Evolutionary conservation across 1,140 invertebrate species (phyloP).

Genomic region (Aphis craccivora): DNA sequence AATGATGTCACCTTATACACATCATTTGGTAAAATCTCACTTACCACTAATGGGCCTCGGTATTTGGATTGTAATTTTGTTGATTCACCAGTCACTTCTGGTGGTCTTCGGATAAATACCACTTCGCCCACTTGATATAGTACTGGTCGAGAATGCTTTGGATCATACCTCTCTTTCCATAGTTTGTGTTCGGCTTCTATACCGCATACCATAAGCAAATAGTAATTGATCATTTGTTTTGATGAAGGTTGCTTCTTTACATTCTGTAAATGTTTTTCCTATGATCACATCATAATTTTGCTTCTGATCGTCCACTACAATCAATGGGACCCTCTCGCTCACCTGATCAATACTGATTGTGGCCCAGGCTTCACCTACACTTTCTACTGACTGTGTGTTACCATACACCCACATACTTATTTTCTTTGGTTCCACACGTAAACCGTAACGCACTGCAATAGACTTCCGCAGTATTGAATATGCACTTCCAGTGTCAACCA

Average conservation of each 20-base stretch:
- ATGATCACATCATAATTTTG: neutral
- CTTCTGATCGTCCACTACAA: neutral
- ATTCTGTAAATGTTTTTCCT: no score
- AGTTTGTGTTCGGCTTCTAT: no score
- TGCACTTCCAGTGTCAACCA: neutral
- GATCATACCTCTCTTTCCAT: no score
- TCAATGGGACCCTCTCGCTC: neutral
- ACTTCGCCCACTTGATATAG: no score
- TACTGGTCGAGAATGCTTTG: no score
- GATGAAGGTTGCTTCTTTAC: neutral
- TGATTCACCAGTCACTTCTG: neutral
- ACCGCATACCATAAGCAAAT: neutral
- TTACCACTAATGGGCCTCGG: neutral
- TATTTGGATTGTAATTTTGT: conserved; percentile 16
- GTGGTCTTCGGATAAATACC: neutral
- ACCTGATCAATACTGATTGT: neutral
- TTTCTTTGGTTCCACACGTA: neutral
- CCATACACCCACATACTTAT: neutral
- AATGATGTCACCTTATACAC: neutral
- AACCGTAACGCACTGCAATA: neutral
- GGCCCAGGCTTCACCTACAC: neutral
- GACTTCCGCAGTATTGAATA: neutral
- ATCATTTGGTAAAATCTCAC: neutral
- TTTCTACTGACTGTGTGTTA: neutral
- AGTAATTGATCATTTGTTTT: neutral